These are phyloP conservation scores for Chamaea fasciata DNA, from an alignment of 2,113 vertebrate species.

Conservation along the genomic window DNA sequence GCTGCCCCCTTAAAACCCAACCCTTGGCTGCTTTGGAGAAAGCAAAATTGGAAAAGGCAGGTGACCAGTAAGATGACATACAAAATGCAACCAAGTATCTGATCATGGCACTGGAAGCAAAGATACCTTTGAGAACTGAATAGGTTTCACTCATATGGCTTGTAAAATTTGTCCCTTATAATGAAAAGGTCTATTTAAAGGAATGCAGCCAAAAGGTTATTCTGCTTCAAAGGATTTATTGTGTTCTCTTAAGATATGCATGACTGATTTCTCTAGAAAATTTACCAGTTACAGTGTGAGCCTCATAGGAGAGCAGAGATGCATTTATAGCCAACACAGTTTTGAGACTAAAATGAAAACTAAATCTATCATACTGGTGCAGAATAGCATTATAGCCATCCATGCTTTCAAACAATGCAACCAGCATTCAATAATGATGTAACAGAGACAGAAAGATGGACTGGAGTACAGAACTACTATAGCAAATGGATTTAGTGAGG, in stretches of 20 bases:
- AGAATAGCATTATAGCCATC: slow-evolving; percentile 42
- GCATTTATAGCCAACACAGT: slow-evolving; percentile 62
- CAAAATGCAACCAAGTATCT: background rate
- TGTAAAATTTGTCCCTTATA: background rate
- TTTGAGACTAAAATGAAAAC: slow-evolving; percentile 71
- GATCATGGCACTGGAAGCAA: background rate
- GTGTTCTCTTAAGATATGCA: slow-evolving; percentile 52
- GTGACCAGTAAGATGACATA: background rate
- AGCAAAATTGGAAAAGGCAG: background rate
- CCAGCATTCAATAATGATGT: slow-evolving; percentile 53
- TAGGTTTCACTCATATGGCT: background rate
- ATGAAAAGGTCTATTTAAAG: slow-evolving; percentile 45
- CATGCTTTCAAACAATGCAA: slow-evolving; percentile 59
- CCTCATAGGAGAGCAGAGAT: slow-evolving; percentile 64
- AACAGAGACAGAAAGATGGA: slow-evolving; percentile 56
- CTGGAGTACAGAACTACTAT: background rate
- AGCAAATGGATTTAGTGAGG: slow-evolving; percentile 55
- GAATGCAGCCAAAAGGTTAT: slow-evolving; percentile 48
- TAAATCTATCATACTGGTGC: slow-evolving; percentile 40
- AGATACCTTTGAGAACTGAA: background rate
- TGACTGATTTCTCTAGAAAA: slow-evolving; percentile 64
- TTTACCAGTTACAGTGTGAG: slow-evolving; percentile 34
- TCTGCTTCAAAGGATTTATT: slow-evolving; percentile 68
- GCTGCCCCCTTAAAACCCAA: background rate
- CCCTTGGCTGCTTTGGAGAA: background rate